Base-by-base conservation (phyloP, 2,888 invertebrate genomes). In the Caenorhabditis sp. region DNA sequence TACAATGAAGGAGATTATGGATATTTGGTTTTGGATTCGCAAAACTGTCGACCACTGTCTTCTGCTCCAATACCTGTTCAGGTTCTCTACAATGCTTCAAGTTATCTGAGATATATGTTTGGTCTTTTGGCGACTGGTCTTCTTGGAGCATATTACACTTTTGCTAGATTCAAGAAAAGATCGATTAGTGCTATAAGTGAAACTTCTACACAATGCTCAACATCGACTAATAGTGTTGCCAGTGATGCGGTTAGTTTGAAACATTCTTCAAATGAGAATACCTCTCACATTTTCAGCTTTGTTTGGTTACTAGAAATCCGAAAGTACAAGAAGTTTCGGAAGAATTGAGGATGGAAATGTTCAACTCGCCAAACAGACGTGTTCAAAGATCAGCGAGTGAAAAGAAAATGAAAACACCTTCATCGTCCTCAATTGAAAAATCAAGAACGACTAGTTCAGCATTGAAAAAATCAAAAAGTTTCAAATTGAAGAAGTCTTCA, bases 1-100 rank as follows among this genome's bases (percentile, higher is more conserved):
- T 61, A 54, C 3, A 61, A 54, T 27, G 57, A 20, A 54, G 63
- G 68, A n/a, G 63, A 63, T 25, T 21, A 61, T 50, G 73, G 73
- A 25, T 73, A 68, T 53, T 31, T 73, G 1, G 62, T 73, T 7
- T 26, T 68, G 0, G 72, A 56, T 23, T 26, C 26, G 7, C 26
- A 56, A 25, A 56, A 23, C 23, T 56, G 56, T 26, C 7, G 14
- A 26, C 17, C 56, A 10, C 8, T n/a, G 5, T 17, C n/a, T 10
- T 4, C 25, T 26, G n/a, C 27, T 23, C 56, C 56, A 5, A 17
- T 56, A 2, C 56, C 56, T 26, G 27, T 56, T 17, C n/a, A 56
- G 26, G 27, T 56, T 12, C 3, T 56, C 10, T 10, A 10, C n/a
- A 27, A 27, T n/a, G 8, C 23, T n/a, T 26, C 56, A 23, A 1